Percentiles rank a stretch among this genome's conserved stretches.
These are phyloP conservation scores for Scaeva pyrastri DNA, from an alignment of 2,888 invertebrate species.

Conservation along the genomic window DNA sequence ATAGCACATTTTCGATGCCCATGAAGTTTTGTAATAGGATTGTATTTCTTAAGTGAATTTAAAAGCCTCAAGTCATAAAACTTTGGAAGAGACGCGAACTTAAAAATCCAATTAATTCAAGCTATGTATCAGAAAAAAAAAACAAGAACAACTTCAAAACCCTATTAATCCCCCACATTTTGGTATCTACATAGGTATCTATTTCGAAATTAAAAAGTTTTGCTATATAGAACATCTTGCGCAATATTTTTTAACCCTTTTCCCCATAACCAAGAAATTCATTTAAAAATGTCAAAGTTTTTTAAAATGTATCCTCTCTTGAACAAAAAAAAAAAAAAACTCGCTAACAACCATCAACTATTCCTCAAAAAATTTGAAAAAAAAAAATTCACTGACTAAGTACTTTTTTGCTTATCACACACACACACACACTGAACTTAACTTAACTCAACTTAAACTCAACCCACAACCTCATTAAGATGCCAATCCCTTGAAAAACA, in stretches of 20 bases:
- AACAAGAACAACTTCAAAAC: neutral
- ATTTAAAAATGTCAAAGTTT: slow-evolving; percentile 11
- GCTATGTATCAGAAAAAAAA: slow-evolving; percentile 23
- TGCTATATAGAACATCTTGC: neutral
- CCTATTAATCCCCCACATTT: slow-evolving; percentile 22
- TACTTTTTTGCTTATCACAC: slow-evolving; percentile 43
- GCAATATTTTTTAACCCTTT: slow-evolving; percentile 5
- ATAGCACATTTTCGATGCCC: no score
- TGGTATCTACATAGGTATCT: slow-evolving; percentile 20
- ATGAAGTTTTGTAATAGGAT: no score
- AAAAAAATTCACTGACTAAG: slow-evolving; percentile 47
- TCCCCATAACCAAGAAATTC: neutral
- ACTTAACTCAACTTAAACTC: slow-evolving; percentile 77
- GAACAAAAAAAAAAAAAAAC: slow-evolving; percentile 1
- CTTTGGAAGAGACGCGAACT: slow-evolving; percentile 43
- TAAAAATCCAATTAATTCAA: slow-evolving; percentile 66
- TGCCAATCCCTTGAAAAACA: slow-evolving; percentile 40
- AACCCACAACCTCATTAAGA: slow-evolving; percentile 77
- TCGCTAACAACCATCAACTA: neutral
- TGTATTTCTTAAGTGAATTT: neutral
- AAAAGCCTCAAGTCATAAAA: slow-evolving; percentile 54
- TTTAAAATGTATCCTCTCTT: neutral
- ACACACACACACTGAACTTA: no score
- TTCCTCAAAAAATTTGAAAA: neutral
- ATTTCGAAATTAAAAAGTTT: slow-evolving; percentile 26